Conservation (phyloP, 2,797 vertebrate genomes). For the Bufotes viridis region DNA sequence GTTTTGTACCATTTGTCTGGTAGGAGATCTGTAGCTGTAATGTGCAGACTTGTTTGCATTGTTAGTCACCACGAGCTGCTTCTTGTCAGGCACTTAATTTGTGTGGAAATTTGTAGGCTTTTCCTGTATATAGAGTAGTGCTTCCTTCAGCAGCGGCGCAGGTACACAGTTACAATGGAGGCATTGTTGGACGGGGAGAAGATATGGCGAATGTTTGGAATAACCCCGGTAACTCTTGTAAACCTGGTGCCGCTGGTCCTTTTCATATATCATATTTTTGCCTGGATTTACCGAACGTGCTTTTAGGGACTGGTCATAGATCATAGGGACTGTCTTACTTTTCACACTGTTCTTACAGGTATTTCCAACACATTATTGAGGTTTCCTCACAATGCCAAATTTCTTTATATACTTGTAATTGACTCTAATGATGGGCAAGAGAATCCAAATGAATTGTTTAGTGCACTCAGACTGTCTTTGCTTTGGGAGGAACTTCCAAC, state of each 20-base stretch:
- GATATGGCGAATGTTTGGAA: not conserved
- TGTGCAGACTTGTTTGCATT: too few species aligned
- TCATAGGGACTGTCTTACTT: not conserved
- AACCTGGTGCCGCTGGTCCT: not conserved
- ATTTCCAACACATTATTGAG: not conserved
- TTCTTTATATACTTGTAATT: not conserved
- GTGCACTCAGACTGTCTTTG: too few species aligned
- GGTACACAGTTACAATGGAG: not conserved
- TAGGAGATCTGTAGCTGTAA: too few species aligned
- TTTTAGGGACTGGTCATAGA: not conserved
- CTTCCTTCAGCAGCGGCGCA: not conserved
- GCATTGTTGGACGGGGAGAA: too few species aligned
- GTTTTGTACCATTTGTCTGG: too few species aligned
- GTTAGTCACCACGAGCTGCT: not conserved
- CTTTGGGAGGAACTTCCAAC: too few species aligned
- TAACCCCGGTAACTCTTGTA: not conserved
- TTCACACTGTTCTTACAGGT: not conserved
- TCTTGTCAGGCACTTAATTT: not conserved
- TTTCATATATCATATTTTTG: not conserved
- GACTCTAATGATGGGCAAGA: not conserved
- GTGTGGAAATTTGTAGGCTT: not conserved
- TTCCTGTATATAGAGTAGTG: not conserved
- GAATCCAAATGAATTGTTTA: too few species aligned
- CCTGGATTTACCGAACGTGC: not conserved
- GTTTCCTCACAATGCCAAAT: not conserved